Evolutionary conservation across 2,888 invertebrate genomes (phyloP).

Genomic region (Myathropa florea): DNA sequence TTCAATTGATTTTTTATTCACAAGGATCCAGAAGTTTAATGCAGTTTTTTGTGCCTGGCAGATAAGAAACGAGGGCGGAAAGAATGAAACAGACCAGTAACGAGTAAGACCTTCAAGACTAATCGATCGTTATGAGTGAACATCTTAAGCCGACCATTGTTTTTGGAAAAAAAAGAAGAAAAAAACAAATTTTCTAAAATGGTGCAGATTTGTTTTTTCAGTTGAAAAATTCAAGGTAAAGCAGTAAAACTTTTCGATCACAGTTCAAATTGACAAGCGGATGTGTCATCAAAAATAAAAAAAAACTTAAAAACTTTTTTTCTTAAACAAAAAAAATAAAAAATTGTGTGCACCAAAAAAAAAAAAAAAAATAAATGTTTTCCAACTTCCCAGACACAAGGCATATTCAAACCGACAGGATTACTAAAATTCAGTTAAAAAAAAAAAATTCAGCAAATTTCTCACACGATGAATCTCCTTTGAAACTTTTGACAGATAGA

Average conservation of each 20-base stretch:
- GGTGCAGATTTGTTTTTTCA: background rate
- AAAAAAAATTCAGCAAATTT: background rate
- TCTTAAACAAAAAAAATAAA: too few relatives aligned
- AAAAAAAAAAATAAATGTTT: constrained; percentile 20
- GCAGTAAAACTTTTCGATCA: constrained; percentile 37
- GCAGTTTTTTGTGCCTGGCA: background rate
- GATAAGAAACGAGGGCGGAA: too few relatives aligned
- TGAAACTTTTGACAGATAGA: constrained; percentile 28
- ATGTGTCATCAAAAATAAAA: background rate
- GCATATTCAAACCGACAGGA: constrained; percentile 13
- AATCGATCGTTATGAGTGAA: too few relatives aligned
- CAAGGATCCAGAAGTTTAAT: constrained; percentile 1
- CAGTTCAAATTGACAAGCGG: constrained; percentile 30
- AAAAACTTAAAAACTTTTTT: background rate
- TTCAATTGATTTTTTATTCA: background rate
- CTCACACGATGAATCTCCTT: background rate
- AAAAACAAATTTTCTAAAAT: background rate
- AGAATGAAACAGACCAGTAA: too few relatives aligned
- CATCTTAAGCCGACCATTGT: too few relatives aligned
- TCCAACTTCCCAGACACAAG: background rate
- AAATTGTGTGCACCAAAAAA: constrained; percentile 16
- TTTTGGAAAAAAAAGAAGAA: too few relatives aligned
- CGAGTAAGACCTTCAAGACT: too few relatives aligned
- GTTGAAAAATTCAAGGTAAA: constrained; percentile 32
- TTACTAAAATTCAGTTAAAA: background rate